A percentile compares a stretch with the other conserved stretches of the same genome.
These are phyloP conservation scores for Clitarchus hookeri DNA, from an alignment of 2,888 invertebrate genomes.

Conservation along the genomic window DNA sequence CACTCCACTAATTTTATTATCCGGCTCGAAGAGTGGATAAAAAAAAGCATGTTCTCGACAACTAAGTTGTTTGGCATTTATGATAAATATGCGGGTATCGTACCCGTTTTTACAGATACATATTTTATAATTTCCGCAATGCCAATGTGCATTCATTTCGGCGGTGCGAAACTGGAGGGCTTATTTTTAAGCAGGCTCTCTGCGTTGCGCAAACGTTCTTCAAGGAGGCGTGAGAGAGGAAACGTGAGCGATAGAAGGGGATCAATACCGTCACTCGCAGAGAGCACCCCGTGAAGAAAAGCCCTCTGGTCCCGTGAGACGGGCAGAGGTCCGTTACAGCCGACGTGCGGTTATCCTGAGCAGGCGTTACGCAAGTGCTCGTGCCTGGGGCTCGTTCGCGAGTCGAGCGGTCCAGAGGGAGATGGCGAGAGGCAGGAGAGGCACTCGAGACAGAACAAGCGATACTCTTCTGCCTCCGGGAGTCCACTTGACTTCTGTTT, in stretches of 20 bases:
- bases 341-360: background rate
- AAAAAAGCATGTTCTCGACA: too few species aligned
- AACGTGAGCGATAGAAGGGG: too few species aligned
- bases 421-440: background rate
- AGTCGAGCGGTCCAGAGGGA: background rate
- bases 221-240: background rate
- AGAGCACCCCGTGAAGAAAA: background rate
- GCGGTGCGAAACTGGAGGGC: background rate
- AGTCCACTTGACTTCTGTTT: conserved; percentile 4
- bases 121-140: too few species aligned
- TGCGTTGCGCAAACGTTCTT: background rate
- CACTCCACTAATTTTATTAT: too few species aligned
- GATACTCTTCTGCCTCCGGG: too few species aligned
- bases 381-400: too few species aligned
- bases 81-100: too few species aligned
- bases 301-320: background rate
- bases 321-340: background rate
- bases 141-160: background rate
- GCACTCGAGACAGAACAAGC: background rate
- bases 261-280: too few species aligned
- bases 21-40: too few species aligned
- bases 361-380: background rate
- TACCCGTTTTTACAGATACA: too few species aligned
- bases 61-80: too few species aligned
- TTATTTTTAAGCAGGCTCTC: background rate